Evolutionary conservation across 2,797 vertebrate species (phyloP), one percentile per base, ranked within the genome.

Genomic region (Triplophysa yarkandensis): DNA sequence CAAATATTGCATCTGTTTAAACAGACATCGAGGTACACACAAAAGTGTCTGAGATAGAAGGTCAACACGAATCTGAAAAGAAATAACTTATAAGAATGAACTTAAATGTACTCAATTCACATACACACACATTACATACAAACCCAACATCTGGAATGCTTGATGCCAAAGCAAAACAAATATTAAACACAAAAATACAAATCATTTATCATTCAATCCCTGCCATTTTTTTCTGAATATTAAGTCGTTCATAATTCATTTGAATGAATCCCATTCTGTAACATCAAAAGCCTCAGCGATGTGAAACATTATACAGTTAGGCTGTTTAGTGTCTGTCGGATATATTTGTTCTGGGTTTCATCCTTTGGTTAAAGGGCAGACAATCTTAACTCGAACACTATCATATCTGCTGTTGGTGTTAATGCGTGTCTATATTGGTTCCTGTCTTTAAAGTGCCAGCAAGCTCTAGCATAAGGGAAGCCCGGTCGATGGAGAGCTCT

Each of bases 391-490:
- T 36, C 34, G 63, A 68, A 39, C 65, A 39, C 78, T 19, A 16
- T 57, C 21, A 76, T 23, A 52, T 46, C 44, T 77, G 54, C 48
- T 43, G 62, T 11, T 67, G 72, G 80, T 81, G 74, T 54, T 68
- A 41, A 48, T 54, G 30, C 75, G 65, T 65, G 58, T 80, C 74
- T 65, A 74, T 48, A 61, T 82, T 71, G 77, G 77, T 74, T 71
- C 82, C 63, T 34, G 68, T 74, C 36, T 86, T 85, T 90, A 92
- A 91, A 91, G 90, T 92, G 90, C 89, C 79, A 65, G 81, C 78
- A 79, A 89, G 82, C 80, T 85, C 82, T 87, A 85, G 85, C 83
- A 74, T 80, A 82, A 79, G 70, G 83, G 82, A 87, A 88, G 83
- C 83, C 83, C 85, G 79, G 63, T 79, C 64, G 52, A 70, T 78